Conservation (phyloP, 1,140 invertebrate genomes). For the Araneus ventricosus region DNA sequence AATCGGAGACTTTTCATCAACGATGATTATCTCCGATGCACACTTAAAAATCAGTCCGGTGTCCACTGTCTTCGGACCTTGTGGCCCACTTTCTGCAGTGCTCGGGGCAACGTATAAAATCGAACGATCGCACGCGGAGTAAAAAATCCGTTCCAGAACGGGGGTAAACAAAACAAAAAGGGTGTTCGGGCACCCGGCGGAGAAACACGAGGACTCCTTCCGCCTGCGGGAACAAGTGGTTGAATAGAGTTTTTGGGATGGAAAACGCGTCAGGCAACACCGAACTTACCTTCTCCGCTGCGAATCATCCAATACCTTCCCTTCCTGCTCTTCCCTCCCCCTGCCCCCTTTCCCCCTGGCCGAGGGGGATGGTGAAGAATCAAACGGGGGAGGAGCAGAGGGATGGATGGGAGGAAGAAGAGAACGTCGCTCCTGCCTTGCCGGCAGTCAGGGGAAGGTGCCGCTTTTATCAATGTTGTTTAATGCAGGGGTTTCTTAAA, state of each 20-base stretch:
- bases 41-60: not conserved
- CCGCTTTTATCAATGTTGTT: not conserved
- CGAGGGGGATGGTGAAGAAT: constrained; percentile 46
- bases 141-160: not conserved
- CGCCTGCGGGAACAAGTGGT: constrained; percentile 49
- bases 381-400: constrained; percentile 49
- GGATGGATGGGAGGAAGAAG: constrained; percentile 42
- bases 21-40: too few relatives aligned
- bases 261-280: constrained; percentile 65
- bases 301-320: constrained; percentile 68
- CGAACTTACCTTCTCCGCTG: constrained; percentile 38
- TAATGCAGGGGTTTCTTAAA: too few relatives aligned
- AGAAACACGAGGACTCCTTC: constrained; percentile 48
- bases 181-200: not conserved
- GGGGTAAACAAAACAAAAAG: constrained; percentile 32
- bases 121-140: not conserved
- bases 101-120: not conserved
- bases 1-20: too few relatives aligned
- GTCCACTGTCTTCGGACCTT: not conserved
- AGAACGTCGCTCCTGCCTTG: not conserved
- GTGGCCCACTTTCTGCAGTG: not conserved
- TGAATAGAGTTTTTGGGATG: constrained; percentile 68
- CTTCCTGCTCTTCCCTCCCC: not conserved
- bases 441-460: constrained; percentile 2
- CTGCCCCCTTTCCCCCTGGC: not conserved